These are phyloP conservation scores for Desmophyllum pertusum DNA, from an alignment of 92 coral and sea anemone species.

Conservation along the genomic window DNA sequence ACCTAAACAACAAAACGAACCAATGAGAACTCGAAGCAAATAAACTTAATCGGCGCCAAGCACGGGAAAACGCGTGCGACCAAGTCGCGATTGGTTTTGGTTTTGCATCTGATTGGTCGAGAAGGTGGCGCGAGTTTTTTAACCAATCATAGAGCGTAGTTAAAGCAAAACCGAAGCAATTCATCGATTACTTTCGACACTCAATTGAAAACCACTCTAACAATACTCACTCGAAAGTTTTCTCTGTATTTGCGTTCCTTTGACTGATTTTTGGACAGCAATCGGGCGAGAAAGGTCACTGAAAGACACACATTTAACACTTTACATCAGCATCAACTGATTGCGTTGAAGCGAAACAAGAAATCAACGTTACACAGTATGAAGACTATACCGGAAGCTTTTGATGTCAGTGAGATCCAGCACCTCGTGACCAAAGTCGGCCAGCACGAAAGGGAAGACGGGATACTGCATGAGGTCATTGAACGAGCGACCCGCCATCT, in stretches of 20 bases:
- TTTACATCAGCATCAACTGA: not conserved
- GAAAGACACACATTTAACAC: not conserved
- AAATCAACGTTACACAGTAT: not conserved
- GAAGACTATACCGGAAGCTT: slow-evolving; percentile 70
- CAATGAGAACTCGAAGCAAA: too few relatives aligned
- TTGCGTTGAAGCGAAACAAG: not conserved
- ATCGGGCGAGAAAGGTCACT: slow-evolving; percentile 94
- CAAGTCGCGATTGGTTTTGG: too few relatives aligned
- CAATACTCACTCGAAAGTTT: slow-evolving; percentile 72
- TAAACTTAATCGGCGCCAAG: too few relatives aligned
- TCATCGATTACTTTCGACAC: too few relatives aligned
- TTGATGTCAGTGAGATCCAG: slow-evolving; percentile 79
- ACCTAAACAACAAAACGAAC: too few relatives aligned
- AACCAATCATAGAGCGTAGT: too few relatives aligned
- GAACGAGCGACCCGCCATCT: slow-evolving; percentile 95
- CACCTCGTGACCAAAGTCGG: slow-evolving; percentile 84
- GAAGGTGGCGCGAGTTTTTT: too few relatives aligned
- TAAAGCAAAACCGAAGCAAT: too few relatives aligned
- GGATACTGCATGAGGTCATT: slow-evolving; percentile 99
- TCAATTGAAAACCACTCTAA: too few relatives aligned
- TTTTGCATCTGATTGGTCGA: too few relatives aligned
- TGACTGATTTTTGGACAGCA: slow-evolving; percentile 88
- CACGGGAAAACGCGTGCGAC: too few relatives aligned
- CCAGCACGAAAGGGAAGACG: slow-evolving; percentile 92
- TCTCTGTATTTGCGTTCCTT: slow-evolving; percentile 84